Conservation (phyloP, 2,113 vertebrate species). For the Ellobius talpinus region DNA sequence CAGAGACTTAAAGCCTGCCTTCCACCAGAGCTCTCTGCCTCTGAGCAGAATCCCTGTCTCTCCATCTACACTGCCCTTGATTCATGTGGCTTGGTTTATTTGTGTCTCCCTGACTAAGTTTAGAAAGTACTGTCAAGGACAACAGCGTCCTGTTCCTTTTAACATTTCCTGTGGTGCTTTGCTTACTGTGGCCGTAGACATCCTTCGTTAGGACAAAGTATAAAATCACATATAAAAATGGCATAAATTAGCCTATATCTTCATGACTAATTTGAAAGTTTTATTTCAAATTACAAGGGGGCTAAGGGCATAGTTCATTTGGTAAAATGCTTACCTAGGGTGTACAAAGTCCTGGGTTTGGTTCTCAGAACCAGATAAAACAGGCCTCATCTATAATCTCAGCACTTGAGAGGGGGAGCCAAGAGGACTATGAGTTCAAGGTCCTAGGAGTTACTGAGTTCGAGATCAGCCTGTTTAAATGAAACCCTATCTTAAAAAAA, state of each 20-base stretch:
- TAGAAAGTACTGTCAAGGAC: constrained; percentile 30
- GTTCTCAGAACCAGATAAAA: background rate
- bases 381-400: background rate
- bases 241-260: background rate
- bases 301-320: background rate
- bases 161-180: constrained; percentile 15
- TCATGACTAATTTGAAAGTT: background rate
- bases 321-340: background rate
- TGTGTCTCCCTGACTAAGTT: constrained; percentile 28
- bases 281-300: background rate
- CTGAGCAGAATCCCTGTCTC: background rate
- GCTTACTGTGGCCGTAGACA: background rate
- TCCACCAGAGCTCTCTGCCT: background rate
- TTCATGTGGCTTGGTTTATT: constrained; percentile 27
- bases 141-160: constrained; percentile 14
- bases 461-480: background rate
- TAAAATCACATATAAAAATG: background rate
- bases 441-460: too few species aligned
- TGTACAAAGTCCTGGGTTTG: background rate
- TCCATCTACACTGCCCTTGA: background rate
- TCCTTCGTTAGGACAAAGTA: background rate
- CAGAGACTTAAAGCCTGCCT: background rate
- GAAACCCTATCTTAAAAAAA: background rate
- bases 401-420: background rate
- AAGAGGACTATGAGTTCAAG: background rate